phyloP scores from a whole-genome alignment of 2,888 invertebrate genomes.

The Drosophila niveifrons region DNA sequence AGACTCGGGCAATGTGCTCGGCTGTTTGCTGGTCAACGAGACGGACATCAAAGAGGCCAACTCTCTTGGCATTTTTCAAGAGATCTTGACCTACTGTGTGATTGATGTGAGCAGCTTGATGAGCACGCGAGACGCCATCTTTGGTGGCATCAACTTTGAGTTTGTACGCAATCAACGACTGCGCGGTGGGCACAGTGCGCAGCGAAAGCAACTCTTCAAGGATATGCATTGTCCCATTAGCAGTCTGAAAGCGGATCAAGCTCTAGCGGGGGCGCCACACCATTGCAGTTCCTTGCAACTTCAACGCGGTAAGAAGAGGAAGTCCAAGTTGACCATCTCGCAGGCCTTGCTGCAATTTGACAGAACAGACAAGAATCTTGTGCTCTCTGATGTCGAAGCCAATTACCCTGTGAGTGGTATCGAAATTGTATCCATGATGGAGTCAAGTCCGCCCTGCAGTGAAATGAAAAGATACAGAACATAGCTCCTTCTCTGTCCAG shows the following conservation, averaged over 20 bases:
- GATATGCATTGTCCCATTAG: not conserved
- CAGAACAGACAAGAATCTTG: not conserved
- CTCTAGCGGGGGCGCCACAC: not conserved
- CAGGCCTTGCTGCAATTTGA: not conserved
- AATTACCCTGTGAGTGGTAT: constrained; percentile 3
- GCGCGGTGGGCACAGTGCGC: not conserved
- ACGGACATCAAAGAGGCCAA: constrained; percentile 60
- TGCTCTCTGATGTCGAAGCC: constrained; percentile 4
- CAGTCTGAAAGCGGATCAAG: not conserved
- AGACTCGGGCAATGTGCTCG: constrained; percentile 43
- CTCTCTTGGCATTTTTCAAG: constrained; percentile 41
- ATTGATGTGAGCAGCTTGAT: constrained; percentile 54
- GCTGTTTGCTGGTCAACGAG: constrained; percentile 71
- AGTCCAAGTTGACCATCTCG: not conserved
- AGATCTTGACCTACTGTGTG: constrained; percentile 66
- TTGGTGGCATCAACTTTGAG: constrained; percentile 64
- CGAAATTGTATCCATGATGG: not conserved
- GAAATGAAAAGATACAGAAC: not conserved
- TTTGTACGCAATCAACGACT: constrained; percentile 26
- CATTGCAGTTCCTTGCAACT: no score
- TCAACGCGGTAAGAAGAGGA: not conserved
- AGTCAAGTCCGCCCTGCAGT: not conserved
- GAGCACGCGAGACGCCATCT: not conserved
- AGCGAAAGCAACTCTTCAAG: not conserved
- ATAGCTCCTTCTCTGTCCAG: not conserved